Conservation (phyloP, 2,888 invertebrate genomes). For the Incurvaria masculella region DNA sequence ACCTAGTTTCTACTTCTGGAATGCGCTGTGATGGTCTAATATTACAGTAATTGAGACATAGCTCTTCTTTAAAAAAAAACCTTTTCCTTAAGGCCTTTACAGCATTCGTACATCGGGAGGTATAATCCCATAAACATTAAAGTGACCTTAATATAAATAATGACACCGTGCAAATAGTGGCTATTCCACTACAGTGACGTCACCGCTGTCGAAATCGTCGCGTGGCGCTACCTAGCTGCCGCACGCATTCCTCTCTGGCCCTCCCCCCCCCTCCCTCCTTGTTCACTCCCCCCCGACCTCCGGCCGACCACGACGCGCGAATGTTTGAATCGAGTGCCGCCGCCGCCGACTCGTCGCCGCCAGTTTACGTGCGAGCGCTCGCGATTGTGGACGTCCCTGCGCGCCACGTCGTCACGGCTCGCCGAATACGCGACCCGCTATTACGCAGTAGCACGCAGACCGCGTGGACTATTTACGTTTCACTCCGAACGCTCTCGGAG, state of each 20-base stretch:
- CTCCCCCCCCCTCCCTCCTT: background rate
- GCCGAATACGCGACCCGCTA: conserved; percentile 24
- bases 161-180: too few species aligned
- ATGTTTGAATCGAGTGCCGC: conserved; percentile 13
- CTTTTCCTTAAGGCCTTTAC: too few species aligned
- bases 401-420: conserved; percentile 30
- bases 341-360: conserved; percentile 29
- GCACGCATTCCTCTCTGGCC: background rate
- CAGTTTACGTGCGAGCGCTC: conserved; percentile 51
- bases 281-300: background rate
- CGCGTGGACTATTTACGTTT: conserved; percentile 38
- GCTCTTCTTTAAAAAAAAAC: too few species aligned
- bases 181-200: too few species aligned
- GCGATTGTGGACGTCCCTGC: conserved; percentile 38
- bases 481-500: background rate
- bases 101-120: too few species aligned
- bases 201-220: background rate
- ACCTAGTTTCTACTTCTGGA: too few species aligned
- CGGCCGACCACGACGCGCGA: background rate
- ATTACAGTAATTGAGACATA: too few species aligned
- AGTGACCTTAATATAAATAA: too few species aligned
- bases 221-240: too few species aligned
- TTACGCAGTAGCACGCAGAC: conserved; percentile 50
- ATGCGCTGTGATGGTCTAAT: too few species aligned
- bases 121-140: too few species aligned